Base-by-base conservation (phyloP, 2,113 vertebrate species). In the Lutjanus erythropterus region DNA sequence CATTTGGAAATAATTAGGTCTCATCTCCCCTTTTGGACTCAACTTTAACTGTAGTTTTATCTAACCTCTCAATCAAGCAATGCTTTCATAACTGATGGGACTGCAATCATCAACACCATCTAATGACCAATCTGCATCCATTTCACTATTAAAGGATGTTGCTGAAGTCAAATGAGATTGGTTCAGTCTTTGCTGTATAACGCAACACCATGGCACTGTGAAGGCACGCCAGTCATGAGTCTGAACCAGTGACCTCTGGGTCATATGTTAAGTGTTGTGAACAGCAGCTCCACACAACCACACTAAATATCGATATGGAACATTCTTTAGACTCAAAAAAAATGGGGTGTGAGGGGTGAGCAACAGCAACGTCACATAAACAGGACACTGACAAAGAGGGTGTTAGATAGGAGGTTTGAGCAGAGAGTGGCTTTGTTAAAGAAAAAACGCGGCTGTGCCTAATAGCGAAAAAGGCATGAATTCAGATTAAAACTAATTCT, bases 251-350 rank as follows among this genome's bases (percentile, higher is more conserved):
- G 77, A 86, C 77, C 84, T 67, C 66, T 15, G 68, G 89, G 88
- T 93, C 86, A 89, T 60, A 80, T 83, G 90, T 88, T 80, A 87
- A 89, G 87, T 78, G 80, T 81, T 56, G 86, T 50, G 71, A 84
- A 88, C 70, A 84, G 76, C 77, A 86, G 76, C 77, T 31, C 83
- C 72, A 81, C 75, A 86, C 79, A 90, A 55, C 72, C 78, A 33
- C 6, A 60, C 86, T 47, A 83, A 84, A 92, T 83, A 89, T 84
- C 71, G 39, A 88, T 74, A 90, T 70, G 71, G 83, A 85, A 86
- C 78, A 86, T 79, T 85, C 84, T 55, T 64, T 2, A 4, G 47
- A 85, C 29, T 88, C 86, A 71, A 78, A 84, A 83, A 76, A 84
- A 83, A 76, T 41, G 44, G 44, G 66, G 52, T 52, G 56, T 72